Evolutionary conservation across 2,888 invertebrate genomes (phyloP), one percentile per base, ranked within the genome.

Genomic region (Exephanes ischioxanthus): DNA sequence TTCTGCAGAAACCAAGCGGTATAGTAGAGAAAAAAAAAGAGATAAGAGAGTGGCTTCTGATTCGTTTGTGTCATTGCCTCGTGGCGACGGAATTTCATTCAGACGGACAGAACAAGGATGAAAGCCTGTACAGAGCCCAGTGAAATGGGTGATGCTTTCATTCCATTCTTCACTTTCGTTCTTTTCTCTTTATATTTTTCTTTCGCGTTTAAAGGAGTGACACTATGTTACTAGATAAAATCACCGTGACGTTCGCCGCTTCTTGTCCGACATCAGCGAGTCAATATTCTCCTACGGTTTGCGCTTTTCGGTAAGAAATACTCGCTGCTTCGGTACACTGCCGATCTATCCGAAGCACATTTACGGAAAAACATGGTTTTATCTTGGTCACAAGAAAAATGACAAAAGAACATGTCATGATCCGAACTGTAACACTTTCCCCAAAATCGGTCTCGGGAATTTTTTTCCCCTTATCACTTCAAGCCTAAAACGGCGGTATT

Each of bases 241-340:
- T 61, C 37, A 61, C 9, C 26, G 68, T 66, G 41, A 26, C 68
- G 37, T 63, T 33, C 26, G 48, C 45, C n/a, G 26, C 14, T 26
- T 63, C 82, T 86, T 73, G 70, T 75, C 80, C 72, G 71, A 33
- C 58, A 67, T 66, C 55, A 68, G 77, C 81, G 83, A 87, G 87
- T 88, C 86, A 87, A 89, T 89, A 86, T 88, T 87, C 87, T 66
- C 73, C 63, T 70, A 78, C 83, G 67, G 70, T 63, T 61, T 70
- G 33, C 45, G 72, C 51, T 48, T 48, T 68, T 55, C 63, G 55
- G 70, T 14, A 67, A 53, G 81, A 72, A 85, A 85, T 77, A 80
- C 77, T 63, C 77, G 53, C 37, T 30, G 45, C 58, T 45, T 41
- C 3, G 9, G 26, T 73, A 45, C 77, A 77, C 68, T 67, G 78